A percentile compares a stretch with the other conserved stretches of the same genome.
Conservation (phyloP, 1,140 invertebrate genomes). For the Tetranychus urticae region DNA sequence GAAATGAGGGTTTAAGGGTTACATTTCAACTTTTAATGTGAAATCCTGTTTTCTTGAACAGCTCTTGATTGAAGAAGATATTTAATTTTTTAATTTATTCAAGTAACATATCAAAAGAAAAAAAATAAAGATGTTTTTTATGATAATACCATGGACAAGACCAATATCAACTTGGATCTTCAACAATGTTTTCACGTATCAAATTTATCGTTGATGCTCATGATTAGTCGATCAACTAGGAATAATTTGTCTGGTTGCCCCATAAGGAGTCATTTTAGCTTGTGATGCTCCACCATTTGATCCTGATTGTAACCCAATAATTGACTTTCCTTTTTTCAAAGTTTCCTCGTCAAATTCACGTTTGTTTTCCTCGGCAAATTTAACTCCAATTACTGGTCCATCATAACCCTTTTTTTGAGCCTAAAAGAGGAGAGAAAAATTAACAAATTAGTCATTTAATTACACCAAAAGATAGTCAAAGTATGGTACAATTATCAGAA, state of each 20-base stretch:
- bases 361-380: slow-evolving; percentile 27
- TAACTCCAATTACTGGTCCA: slow-evolving; percentile 29
- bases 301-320: slow-evolving; percentile 28
- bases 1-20: too few species aligned
- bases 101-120: too few species aligned
- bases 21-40: slow-evolving; percentile 7
- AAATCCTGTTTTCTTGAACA: too few species aligned
- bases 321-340: slow-evolving; percentile 25
- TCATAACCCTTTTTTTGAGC: slow-evolving; percentile 27
- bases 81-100: too few species aligned
- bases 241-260: slow-evolving; percentile 26
- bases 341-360: slow-evolving; percentile 24
- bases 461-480: background rate
- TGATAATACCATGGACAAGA: too few species aligned
- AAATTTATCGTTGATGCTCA: too few species aligned
- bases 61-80: too few species aligned
- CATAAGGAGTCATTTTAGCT: slow-evolving; percentile 31
- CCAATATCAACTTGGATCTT: too few species aligned
- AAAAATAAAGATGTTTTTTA: too few species aligned
- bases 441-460: background rate
- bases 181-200: too few species aligned
- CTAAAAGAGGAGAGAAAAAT: slow-evolving; percentile 15
- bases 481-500: background rate
- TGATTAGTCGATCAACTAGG: slow-evolving; percentile 13
- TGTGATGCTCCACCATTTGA: slow-evolving; percentile 29